These are phyloP conservation scores for Tragelaphus imberbis DNA, from an alignment of 2,113 vertebrate genomes.

Conservation along the genomic window DNA sequence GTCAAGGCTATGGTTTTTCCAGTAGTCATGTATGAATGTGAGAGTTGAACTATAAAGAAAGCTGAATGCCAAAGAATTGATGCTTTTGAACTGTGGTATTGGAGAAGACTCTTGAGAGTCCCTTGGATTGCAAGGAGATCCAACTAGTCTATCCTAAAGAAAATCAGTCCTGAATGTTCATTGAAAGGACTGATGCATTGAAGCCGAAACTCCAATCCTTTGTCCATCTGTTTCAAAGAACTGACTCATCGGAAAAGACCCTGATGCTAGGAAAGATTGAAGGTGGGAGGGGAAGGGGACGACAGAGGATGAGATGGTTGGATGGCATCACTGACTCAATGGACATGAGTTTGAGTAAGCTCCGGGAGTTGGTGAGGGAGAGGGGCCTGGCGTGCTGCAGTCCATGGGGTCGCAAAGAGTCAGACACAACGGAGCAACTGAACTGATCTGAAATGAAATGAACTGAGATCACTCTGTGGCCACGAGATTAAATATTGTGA, in stretches of 20 bases:
- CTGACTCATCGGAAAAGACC: neutral
- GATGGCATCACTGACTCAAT: neutral
- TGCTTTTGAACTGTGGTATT: neutral
- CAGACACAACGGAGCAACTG: accelerated
- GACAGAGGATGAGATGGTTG: neutral
- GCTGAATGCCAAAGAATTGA: neutral
- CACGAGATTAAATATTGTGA: neutral
- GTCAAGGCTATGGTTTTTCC: neutral
- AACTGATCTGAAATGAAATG: neutral
- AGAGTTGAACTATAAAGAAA: neutral
- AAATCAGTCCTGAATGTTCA: neutral
- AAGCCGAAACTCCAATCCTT: neutral
- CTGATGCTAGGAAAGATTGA: neutral
- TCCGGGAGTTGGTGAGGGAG: neutral
- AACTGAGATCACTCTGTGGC: neutral
- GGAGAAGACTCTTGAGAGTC: neutral
- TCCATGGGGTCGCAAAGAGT: neutral
- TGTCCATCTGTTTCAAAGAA: neutral
- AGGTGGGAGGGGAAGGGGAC: neutral
- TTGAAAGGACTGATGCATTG: neutral
- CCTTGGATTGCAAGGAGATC: neutral
- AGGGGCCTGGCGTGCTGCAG: neutral
- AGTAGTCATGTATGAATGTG: neutral
- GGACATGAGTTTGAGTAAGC: neutral
- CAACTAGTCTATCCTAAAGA: neutral